Conservation (phyloP, 2,797 vertebrate genomes). For the Gorsachius magnificus region DNA sequence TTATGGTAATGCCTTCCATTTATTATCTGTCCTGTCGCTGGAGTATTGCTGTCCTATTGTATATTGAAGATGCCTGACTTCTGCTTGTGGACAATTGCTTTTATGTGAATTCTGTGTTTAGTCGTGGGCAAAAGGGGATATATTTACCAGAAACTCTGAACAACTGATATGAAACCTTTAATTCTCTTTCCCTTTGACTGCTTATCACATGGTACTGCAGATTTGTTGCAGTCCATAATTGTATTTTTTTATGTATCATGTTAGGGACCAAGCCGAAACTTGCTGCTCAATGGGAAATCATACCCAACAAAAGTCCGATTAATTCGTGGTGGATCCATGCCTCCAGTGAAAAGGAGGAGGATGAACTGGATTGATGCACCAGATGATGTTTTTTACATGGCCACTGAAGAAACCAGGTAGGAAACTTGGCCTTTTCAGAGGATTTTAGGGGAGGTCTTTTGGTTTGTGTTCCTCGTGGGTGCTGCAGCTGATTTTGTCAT, state of each 20-base stretch:
- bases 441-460: not conserved
- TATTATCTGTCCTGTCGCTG: conserved; percentile 35
- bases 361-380: conserved; percentile 99
- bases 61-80: not conserved
- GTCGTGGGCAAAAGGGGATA: conserved; percentile 32
- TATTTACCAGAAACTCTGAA: not conserved
- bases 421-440: not conserved
- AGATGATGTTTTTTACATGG: conserved; percentile 97
- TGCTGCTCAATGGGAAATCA: conserved; percentile 94
- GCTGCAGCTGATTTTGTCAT: not conserved
- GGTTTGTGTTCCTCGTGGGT: not conserved
- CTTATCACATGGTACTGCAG: not conserved
- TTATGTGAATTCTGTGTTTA: conserved; percentile 35
- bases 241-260: conserved; percentile 1
- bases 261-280: conserved; percentile 93
- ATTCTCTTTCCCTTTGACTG: not conserved
- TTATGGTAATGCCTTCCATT: not conserved
- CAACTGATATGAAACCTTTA: not conserved
- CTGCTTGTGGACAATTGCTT: conserved; percentile 39
- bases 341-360: conserved; percentile 90
- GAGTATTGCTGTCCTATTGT: conserved; percentile 24
- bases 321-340: conserved; percentile 83
- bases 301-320: conserved; percentile 91
- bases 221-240: conserved; percentile 6
- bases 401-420: conserved; percentile 98